Conservation (phyloP, 2,113 vertebrate species). For the Chaenogobius annularis region DNA sequence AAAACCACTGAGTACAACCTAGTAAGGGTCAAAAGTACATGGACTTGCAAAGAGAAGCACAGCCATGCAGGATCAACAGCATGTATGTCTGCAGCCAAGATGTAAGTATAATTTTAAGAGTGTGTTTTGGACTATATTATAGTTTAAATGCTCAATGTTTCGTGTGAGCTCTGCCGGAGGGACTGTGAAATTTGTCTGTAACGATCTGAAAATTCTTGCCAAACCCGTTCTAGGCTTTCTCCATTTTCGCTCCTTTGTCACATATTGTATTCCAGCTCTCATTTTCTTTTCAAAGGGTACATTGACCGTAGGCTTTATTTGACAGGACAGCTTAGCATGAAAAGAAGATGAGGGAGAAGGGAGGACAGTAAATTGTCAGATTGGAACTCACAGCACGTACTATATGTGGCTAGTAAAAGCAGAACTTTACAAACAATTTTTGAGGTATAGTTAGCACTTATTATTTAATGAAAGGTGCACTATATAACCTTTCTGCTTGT, state of each 20-base stretch:
- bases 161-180: not conserved
- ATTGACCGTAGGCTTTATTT: too few species aligned
- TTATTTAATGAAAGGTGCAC: too few species aligned
- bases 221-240: not conserved
- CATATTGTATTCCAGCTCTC: not conserved
- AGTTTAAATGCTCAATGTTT: too few species aligned
- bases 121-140: not conserved
- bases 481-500: too few species aligned
- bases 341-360: too few species aligned
- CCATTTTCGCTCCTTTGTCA: not conserved
- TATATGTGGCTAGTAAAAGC: not conserved
- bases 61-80: conserved; percentile 46
- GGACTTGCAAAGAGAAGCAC: conserved; percentile 69
- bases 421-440: not conserved
- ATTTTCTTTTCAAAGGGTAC: too few species aligned
- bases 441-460: not conserved
- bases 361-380: too few species aligned
- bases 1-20: conserved; percentile 75
- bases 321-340: too few species aligned
- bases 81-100: conserved; percentile 78
- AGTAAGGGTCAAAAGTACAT: conserved; percentile 75
- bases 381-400: too few species aligned
- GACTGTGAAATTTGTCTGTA: not conserved
- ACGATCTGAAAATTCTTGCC: not conserved
- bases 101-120: conserved; percentile 72